A percentile compares a stretch with the other conserved stretches of the same genome.
Evolutionary conservation across 1,140 invertebrate species (phyloP).

Genomic region (Brachionus asplanchnoidis): DNA sequence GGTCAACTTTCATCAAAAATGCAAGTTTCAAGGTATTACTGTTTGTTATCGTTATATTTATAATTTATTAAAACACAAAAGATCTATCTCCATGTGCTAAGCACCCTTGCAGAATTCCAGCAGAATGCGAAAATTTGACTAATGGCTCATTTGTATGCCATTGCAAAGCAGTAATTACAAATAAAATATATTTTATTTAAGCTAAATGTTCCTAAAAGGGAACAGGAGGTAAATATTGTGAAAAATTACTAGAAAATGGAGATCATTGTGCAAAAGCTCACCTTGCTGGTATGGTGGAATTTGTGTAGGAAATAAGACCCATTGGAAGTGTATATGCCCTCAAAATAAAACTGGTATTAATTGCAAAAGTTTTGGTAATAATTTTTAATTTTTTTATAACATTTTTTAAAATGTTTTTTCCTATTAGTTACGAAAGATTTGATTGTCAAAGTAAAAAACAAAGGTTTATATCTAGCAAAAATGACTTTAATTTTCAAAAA

Average conservation of each 20-base stretch:
- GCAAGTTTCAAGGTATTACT: background rate
- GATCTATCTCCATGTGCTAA: background rate
- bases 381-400: background rate
- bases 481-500: background rate
- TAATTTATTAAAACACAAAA: background rate
- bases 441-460: constrained; percentile 16
- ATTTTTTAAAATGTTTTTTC: background rate
- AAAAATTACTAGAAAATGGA: background rate
- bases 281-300: constrained; percentile 33
- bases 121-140: constrained; percentile 27
- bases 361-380: background rate
- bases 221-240: constrained; percentile 14
- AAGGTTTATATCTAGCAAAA: constrained; percentile 13
- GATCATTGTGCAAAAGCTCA: constrained; percentile 16
- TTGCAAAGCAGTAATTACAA: background rate
- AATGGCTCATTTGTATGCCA: constrained; percentile 30
- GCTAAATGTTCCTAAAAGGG: background rate
- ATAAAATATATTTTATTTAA: background rate
- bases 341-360: background rate
- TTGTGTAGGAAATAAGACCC: background rate
- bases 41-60: background rate
- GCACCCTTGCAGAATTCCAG: background rate
- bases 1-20: background rate
- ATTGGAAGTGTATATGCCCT: constrained; percentile 14
- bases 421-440: background rate